These are phyloP conservation scores for Patella pellucida DNA, from an alignment of 2,888 invertebrate species.

Conservation along the genomic window DNA sequence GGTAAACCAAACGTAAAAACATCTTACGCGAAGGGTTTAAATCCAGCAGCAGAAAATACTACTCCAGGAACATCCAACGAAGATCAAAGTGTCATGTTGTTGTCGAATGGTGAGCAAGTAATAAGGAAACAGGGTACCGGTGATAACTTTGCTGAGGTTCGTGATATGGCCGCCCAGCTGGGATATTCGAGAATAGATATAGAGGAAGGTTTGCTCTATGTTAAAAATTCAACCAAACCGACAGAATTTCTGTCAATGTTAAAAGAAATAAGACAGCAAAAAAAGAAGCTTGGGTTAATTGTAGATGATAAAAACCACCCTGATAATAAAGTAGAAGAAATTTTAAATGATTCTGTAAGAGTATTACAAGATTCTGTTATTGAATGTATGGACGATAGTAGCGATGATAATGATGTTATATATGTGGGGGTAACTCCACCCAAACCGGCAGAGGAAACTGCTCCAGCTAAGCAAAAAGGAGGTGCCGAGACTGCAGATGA, in stretches of 20 bases:
- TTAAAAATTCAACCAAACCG: conserved; percentile 42
- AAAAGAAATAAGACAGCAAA: conserved; percentile 27
- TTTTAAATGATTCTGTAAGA: neutral
- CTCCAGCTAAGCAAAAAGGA: too few relatives aligned
- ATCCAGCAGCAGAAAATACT: conserved; percentile 15
- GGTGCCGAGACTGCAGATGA: too few relatives aligned
- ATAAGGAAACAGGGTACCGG: neutral
- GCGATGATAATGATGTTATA: neutral
- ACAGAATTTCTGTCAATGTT: conserved; percentile 49
- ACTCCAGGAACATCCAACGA: conserved; percentile 20
- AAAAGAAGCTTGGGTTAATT: conserved; percentile 14
- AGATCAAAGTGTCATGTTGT: conserved; percentile 3
- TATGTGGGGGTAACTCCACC: neutral
- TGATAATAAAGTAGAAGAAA: neutral
- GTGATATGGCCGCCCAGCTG: conserved; percentile 41
- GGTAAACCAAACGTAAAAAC: conserved; percentile 4
- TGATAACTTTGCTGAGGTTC: conserved; percentile 35
- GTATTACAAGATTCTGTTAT: neutral
- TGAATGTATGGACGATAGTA: too few relatives aligned
- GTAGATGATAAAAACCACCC: conserved; percentile 20
- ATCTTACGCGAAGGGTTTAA: neutral
- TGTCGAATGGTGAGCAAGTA: neutral
- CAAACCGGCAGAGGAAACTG: neutral
- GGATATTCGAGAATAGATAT: conserved; percentile 44
- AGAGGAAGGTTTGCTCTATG: conserved; percentile 44